A percentile compares a stretch with the other conserved stretches of the same genome.
These are phyloP conservation scores for Drosophila planitibia DNA, from an alignment of 2,888 invertebrate species.

Conservation along the genomic window DNA sequence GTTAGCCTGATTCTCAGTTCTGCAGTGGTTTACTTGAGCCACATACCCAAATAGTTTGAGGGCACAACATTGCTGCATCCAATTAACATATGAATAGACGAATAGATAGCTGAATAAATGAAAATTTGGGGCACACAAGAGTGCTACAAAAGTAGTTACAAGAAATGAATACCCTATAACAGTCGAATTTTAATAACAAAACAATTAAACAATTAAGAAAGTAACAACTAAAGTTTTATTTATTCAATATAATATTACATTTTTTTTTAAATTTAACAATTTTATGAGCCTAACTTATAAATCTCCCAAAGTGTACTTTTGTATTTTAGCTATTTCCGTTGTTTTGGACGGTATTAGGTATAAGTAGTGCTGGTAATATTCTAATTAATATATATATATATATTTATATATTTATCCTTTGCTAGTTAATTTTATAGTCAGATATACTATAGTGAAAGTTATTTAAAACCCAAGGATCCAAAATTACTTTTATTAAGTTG, in stretches of 20 bases:
- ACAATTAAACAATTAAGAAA: no score
- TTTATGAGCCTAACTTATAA: no score
- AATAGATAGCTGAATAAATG: slow-evolving; percentile 15
- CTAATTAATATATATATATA: no score
- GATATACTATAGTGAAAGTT: fast-evolving
- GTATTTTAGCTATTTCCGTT: no score
- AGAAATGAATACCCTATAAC: neutral
- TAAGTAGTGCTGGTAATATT: no score
- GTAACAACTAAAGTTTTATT: no score
- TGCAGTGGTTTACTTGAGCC: slow-evolving; percentile 39
- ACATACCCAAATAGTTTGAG: slow-evolving; percentile 22
- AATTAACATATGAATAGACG: slow-evolving; percentile 45
- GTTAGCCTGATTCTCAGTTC: neutral
- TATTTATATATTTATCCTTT: no score
- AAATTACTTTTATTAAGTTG: neutral
- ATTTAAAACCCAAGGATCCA: fast-evolving
- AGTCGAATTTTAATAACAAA: no score
- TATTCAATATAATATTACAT: no score
- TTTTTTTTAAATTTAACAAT: no score
- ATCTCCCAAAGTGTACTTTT: no score
- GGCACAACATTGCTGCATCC: slow-evolving; percentile 46
- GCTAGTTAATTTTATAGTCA: neutral
- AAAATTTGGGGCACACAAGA: slow-evolving; percentile 6
- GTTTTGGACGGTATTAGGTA: no score
- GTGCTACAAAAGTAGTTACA: neutral